phyloP scores from a whole-genome alignment of 2,888 invertebrate species.

The Lysandra bellargus region DNA sequence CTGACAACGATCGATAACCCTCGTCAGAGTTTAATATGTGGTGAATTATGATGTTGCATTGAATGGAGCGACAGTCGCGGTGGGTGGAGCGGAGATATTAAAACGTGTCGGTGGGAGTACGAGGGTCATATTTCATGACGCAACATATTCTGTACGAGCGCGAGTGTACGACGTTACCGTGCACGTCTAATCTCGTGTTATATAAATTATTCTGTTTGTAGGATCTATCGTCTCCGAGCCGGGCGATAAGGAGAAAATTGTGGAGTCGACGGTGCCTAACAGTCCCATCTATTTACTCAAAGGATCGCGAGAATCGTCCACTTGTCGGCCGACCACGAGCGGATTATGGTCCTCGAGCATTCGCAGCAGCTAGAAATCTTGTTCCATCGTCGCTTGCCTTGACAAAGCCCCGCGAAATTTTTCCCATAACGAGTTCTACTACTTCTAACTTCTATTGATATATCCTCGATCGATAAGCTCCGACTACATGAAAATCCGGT shows the following conservation, averaged over 20 bases:
- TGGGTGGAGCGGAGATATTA: conserved; percentile 20
- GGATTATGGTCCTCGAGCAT: not conserved
- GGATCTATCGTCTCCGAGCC: not conserved
- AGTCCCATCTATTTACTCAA: not conserved
- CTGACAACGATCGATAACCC: not conserved
- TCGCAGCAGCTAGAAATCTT: not conserved
- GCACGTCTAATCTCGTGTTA: not conserved
- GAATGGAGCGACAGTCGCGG: conserved; percentile 5
- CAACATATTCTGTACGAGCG: not conserved
- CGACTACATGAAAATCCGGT: conserved; percentile 1
- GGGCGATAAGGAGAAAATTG: not conserved
- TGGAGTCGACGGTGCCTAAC: not conserved
- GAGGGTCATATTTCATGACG: conserved; percentile 5
- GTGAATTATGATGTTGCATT: conserved; percentile 7
- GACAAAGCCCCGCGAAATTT: not conserved
- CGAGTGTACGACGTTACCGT: not conserved
- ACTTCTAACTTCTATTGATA: not conserved
- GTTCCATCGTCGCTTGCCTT: not conserved
- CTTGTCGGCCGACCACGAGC: not conserved
- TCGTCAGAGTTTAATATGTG: not conserved
- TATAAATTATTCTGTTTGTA: not conserved
- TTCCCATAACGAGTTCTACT: not conserved
- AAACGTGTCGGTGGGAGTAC: conserved; percentile 23
- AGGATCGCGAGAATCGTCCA: not conserved
- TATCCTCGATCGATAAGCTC: not conserved